phyloP scores from a whole-genome alignment of 1,140 invertebrate genomes.

The Mamestra configurata region DNA sequence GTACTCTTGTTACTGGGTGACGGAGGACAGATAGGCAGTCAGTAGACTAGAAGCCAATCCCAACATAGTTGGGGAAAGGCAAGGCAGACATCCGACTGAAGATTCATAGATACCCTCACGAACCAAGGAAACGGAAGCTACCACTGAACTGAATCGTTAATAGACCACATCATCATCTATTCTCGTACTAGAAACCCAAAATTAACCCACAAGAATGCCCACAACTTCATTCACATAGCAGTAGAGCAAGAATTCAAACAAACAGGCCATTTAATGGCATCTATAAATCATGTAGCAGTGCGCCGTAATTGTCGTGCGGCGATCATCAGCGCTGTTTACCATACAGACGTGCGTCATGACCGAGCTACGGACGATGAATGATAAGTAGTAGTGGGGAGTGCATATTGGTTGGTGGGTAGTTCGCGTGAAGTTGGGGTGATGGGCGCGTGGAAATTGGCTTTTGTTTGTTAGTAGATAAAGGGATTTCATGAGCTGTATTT shows the following conservation, averaged over 20 bases:
- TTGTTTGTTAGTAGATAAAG: background rate
- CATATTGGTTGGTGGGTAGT: background rate
- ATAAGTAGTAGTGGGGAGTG: constrained; percentile 5
- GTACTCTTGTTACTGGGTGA: too few relatives aligned
- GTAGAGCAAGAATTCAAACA: constrained; percentile 1
- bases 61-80: too few relatives aligned
- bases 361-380: constrained; percentile 7
- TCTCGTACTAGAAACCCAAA: background rate
- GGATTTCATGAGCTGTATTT: too few relatives aligned
- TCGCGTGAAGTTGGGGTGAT: background rate
- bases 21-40: too few relatives aligned
- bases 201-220: background rate
- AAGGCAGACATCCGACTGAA: too few relatives aligned
- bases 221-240: background rate
- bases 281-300: constrained; percentile 27
- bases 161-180: background rate
- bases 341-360: constrained; percentile 45
- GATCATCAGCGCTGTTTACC: constrained; percentile 39
- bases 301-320: constrained; percentile 39
- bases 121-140: background rate
- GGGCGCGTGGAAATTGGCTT: background rate
- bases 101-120: too few relatives aligned
- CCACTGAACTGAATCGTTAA: background rate
- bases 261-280: background rate
- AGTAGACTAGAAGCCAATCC: too few relatives aligned